Evolutionary conservation across 2,888 invertebrate genomes (phyloP).

Genomic region (Adelognathus sp.): DNA sequence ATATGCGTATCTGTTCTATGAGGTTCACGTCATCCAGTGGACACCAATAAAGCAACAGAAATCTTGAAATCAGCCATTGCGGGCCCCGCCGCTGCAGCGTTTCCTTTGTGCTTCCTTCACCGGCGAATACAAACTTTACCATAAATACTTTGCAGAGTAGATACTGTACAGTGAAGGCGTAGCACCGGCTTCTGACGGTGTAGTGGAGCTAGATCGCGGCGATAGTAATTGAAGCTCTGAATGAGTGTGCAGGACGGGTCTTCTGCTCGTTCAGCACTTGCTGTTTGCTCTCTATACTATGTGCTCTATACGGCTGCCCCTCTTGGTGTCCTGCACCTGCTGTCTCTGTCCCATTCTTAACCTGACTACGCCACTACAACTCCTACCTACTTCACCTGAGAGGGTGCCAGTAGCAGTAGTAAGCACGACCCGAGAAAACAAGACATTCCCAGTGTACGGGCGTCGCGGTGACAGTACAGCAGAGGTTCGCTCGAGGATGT

Average conservation of each 20-base stretch:
- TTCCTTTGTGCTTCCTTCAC: conserved; percentile 22
- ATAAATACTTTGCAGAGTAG: conserved; percentile 61
- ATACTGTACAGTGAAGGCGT: conserved; percentile 50
- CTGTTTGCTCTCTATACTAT: conserved; percentile 18
- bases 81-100: neutral
- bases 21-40: conserved; percentile 41
- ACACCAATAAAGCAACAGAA: conserved; percentile 44
- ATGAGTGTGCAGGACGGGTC: conserved; percentile 50
- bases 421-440: conserved; percentile 61
- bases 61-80: conserved; percentile 56
- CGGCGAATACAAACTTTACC: conserved; percentile 61
- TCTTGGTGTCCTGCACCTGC: conserved; percentile 21
- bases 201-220: conserved; percentile 8
- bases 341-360: conserved; percentile 37
- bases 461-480: conserved; percentile 45
- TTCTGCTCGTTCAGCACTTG: conserved; percentile 37
- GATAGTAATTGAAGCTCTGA: conserved; percentile 36
- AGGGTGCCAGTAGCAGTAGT: conserved; percentile 56
- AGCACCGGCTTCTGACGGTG: conserved; percentile 29
- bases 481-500: conserved; percentile 38
- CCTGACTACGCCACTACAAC: conserved; percentile 49
- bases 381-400: conserved; percentile 59
- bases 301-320: conserved; percentile 4
- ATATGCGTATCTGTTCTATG: neutral
- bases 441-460: conserved; percentile 59